Evolutionary conservation across 2,888 invertebrate genomes (phyloP).

Genomic region (Erebia aethiops): DNA sequence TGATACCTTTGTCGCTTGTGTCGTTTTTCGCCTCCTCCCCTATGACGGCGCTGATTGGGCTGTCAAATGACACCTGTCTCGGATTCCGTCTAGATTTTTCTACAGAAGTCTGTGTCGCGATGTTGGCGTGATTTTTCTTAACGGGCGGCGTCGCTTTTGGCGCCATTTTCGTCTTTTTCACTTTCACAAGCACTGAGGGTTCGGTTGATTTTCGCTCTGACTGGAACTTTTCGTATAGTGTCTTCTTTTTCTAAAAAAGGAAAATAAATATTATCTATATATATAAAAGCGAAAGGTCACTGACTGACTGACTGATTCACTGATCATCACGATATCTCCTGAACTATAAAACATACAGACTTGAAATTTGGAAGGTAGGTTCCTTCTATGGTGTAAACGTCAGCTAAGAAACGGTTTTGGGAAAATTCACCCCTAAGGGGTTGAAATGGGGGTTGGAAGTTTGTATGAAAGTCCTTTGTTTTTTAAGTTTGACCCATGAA

Average conservation of each 20-base stretch:
- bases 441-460: no score
- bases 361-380: no score
- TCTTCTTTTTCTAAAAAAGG: slow-evolving; percentile 32
- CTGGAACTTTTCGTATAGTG: slow-evolving; percentile 44
- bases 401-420: no score
- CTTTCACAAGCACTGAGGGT: slow-evolving; percentile 57
- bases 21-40: slow-evolving; percentile 46
- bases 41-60: slow-evolving; percentile 65
- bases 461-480: no score
- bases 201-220: slow-evolving; percentile 59
- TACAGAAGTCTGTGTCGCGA: slow-evolving; percentile 70
- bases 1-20: slow-evolving; percentile 14
- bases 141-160: slow-evolving; percentile 69
- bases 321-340: no score
- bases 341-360: no score
- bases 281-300: no score
- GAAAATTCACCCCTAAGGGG: no score
- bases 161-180: slow-evolving; percentile 63
- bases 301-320: no score
- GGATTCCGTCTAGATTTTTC: slow-evolving; percentile 58
- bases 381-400: no score
- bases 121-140: slow-evolving; percentile 67
- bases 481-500: no score
- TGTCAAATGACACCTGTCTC: slow-evolving; percentile 66
- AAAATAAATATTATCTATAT: no score